Evolutionary conservation across 2,888 invertebrate species (phyloP).

Genomic region (Chrysolina americana): DNA sequence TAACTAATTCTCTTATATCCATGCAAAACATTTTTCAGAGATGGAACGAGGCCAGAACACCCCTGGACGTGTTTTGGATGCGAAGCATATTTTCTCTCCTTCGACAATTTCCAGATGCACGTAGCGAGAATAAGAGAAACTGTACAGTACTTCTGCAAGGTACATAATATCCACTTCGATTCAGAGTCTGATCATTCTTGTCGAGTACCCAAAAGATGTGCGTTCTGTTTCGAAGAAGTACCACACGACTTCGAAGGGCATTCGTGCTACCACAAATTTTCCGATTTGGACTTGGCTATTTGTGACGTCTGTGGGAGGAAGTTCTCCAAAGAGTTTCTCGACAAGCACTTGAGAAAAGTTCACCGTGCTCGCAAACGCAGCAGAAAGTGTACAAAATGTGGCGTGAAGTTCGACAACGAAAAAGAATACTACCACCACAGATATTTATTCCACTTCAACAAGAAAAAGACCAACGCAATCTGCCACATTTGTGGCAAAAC

Average conservation of each 20-base stretch:
- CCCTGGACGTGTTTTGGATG: constrained; percentile 31
- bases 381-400: constrained; percentile 30
- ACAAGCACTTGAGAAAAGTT: constrained; percentile 22
- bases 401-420: constrained; percentile 9
- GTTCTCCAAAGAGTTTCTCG: constrained; percentile 17
- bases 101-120: constrained; percentile 24
- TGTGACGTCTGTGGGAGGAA: constrained; percentile 24
- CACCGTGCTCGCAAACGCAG: constrained; percentile 21
- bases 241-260: constrained; percentile 25
- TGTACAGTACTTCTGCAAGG: constrained; percentile 34
- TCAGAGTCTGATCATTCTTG: constrained; percentile 31
- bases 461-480: constrained; percentile 19
- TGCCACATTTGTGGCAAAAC: constrained; percentile 55
- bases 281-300: neutral
- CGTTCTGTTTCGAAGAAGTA: constrained; percentile 33
- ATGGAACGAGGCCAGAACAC: neutral
- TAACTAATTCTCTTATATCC: neutral
- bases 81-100: constrained; percentile 1
- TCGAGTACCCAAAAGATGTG: constrained; percentile 35
- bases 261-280: constrained; percentile 33
- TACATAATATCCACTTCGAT: constrained; percentile 30
- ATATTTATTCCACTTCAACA: constrained; percentile 24
- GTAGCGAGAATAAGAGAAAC: constrained; percentile 15
- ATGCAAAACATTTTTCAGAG: constrained; percentile 23
- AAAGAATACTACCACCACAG: constrained; percentile 32